A percentile compares a stretch with the other conserved stretches of the same genome.
Evolutionary conservation across 2,888 invertebrate genomes (phyloP).

Genomic region (Megalurothrips usitatus): DNA sequence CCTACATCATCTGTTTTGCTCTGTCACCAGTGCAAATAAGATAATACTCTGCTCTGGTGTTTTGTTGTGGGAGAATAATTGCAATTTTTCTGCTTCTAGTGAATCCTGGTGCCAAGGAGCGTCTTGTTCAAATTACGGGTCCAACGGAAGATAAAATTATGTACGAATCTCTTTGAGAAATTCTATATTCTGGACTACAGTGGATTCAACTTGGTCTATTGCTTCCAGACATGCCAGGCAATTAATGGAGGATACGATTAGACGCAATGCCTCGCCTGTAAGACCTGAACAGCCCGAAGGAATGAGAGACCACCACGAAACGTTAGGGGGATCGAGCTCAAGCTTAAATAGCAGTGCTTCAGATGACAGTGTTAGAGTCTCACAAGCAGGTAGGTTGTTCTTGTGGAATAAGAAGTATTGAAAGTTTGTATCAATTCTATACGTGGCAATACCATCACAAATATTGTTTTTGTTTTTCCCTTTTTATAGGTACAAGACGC

Average conservation of each 20-base stretch:
- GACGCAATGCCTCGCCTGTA: conserved; percentile 89
- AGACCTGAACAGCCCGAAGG: conserved; percentile 55
- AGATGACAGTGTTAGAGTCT: conserved; percentile 48
- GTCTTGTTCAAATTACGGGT: conserved; percentile 92
- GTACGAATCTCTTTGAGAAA: conserved; percentile 53
- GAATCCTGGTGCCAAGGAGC: conserved; percentile 89
- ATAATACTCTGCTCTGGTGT: neutral
- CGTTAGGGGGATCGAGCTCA: conserved; percentile 66
- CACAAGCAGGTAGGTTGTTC: conserved; percentile 33
- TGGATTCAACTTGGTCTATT: too few relatives aligned
- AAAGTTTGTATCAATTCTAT: conserved; percentile 29
- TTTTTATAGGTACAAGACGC: conserved; percentile 42
- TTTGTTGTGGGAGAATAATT: neutral
- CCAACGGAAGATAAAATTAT: conserved; percentile 89
- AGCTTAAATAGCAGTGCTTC: conserved; percentile 74
- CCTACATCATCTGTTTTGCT: neutral
- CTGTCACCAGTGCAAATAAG: neutral
- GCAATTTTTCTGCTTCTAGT: conserved; percentile 57
- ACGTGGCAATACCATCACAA: neutral
- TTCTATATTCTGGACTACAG: neutral
- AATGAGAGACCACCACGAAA: conserved; percentile 50
- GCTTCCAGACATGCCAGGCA: conserved; percentile 77
- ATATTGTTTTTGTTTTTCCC: neutral
- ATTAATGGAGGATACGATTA: conserved; percentile 90
- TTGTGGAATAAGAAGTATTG: conserved; percentile 6